Evolutionary conservation across 2,888 invertebrate genomes (phyloP).

Genomic region (Dione vanillae): DNA sequence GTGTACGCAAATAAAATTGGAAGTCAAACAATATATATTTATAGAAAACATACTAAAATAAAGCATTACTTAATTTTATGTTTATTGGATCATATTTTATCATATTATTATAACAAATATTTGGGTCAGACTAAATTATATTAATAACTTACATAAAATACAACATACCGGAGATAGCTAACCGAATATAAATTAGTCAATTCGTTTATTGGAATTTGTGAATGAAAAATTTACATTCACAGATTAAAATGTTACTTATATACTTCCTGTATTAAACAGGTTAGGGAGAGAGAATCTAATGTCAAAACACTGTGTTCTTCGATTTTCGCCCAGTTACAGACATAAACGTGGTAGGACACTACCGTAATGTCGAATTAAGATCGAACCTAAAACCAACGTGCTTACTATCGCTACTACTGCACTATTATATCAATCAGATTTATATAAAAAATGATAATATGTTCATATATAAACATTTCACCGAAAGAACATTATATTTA

Average conservation of each 20-base stretch:
- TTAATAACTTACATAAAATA: not conserved
- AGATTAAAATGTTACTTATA: not conserved
- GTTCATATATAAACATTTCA: too few relatives aligned
- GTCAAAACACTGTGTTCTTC: not conserved
- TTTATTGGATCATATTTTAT: constrained; percentile 8
- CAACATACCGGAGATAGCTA: not conserved
- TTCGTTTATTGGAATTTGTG: not conserved
- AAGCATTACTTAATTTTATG: not conserved
- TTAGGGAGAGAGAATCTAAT: not conserved
- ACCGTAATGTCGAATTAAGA: too few relatives aligned
- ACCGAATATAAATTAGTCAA: not conserved
- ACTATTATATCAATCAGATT: too few relatives aligned
- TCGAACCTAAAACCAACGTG: too few relatives aligned
- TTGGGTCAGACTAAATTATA: constrained; percentile 16
- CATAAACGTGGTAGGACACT: too few relatives aligned
- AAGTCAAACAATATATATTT: too few relatives aligned
- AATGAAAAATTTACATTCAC: not conserved
- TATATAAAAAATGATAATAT: too few relatives aligned
- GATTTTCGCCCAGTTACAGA: not conserved
- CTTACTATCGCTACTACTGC: too few relatives aligned
- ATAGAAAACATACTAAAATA: too few relatives aligned
- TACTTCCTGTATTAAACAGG: not conserved
- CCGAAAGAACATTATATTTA: too few relatives aligned
- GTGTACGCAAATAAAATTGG: too few relatives aligned
- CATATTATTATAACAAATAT: constrained; percentile 13